A percentile compares a stretch with the other conserved stretches of the same genome.
phyloP scores from a whole-genome alignment of 2,888 invertebrate genomes.

The Phalera bucephala region DNA sequence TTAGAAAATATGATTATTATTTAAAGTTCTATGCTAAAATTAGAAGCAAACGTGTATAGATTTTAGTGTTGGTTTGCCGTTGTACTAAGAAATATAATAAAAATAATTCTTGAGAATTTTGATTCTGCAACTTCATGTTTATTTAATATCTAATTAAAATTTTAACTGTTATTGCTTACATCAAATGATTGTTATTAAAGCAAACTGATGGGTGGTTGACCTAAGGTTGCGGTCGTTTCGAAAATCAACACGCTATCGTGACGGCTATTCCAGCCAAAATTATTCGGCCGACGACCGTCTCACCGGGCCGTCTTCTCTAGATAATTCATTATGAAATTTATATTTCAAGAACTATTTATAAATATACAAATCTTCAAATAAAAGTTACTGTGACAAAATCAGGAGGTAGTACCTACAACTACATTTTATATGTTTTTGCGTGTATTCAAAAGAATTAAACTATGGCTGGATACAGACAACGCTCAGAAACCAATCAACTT shows the following conservation, averaged over 20 bases:
- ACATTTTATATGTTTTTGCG: too few species aligned
- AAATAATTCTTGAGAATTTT: too few species aligned
- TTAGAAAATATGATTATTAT: background rate
- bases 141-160: conserved; percentile 9
- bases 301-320: conserved; percentile 27
- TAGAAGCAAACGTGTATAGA: background rate
- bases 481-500: too few species aligned
- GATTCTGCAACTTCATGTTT: too few species aligned
- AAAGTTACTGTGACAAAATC: too few species aligned
- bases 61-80: background rate
- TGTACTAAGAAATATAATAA: too few species aligned
- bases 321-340: conserved; percentile 28
- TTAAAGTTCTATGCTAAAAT: background rate
- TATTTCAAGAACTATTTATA: conserved; percentile 20
- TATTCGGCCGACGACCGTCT: conserved; percentile 52
- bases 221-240: conserved; percentile 38
- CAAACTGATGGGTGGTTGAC: conserved; percentile 40
- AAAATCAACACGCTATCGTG: conserved; percentile 55
- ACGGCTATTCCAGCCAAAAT: conserved; percentile 64
- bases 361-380: too few species aligned
- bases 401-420: too few species aligned
- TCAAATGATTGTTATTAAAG: conserved; percentile 16
- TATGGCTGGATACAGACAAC: too few species aligned
- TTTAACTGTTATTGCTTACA: conserved; percentile 11
- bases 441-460: too few species aligned